Conservation (phyloP, 1,140 invertebrate species). For the Hormaphis cornu region DNA sequence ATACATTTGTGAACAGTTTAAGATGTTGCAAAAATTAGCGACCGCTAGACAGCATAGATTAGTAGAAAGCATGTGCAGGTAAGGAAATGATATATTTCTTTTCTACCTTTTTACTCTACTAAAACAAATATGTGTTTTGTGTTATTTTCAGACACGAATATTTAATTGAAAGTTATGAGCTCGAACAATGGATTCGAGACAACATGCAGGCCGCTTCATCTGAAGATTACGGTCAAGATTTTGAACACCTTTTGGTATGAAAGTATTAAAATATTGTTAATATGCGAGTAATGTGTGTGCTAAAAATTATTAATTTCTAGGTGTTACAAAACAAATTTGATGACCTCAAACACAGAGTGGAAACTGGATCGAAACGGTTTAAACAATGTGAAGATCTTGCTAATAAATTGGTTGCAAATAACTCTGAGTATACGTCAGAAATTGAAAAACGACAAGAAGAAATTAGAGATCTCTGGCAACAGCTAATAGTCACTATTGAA, state of each 20-base stretch:
- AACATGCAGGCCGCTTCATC: slow-evolving; percentile 80
- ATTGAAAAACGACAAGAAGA: slow-evolving; percentile 80
- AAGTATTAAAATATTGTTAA: neutral
- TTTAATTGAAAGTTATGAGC: slow-evolving; percentile 77
- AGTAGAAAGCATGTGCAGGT: slow-evolving; percentile 74
- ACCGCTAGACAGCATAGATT: slow-evolving; percentile 69
- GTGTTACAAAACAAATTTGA: slow-evolving; percentile 87
- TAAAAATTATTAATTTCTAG: slow-evolving; percentile 44
- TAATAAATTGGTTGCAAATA: slow-evolving; percentile 76
- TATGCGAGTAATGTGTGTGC: neutral
- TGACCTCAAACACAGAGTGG: slow-evolving; percentile 84
- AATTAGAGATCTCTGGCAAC: slow-evolving; percentile 72
- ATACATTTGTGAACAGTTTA: slow-evolving; percentile 65
- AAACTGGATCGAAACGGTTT: slow-evolving; percentile 83
- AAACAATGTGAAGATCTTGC: slow-evolving; percentile 86
- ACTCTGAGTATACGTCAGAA: slow-evolving; percentile 79
- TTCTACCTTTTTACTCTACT: neutral
- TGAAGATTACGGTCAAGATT: slow-evolving; percentile 95
- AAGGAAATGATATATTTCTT: neutral
- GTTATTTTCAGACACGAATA: slow-evolving; percentile 68
- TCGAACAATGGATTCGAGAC: slow-evolving; percentile 90
- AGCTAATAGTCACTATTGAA: slow-evolving; percentile 74
- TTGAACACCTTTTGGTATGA: slow-evolving; percentile 79
- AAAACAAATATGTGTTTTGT: neutral
- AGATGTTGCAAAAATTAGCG: slow-evolving; percentile 69